phyloP scores from a whole-genome alignment of 2,113 vertebrate genomes.

The Callopanchax toddi region DNA sequence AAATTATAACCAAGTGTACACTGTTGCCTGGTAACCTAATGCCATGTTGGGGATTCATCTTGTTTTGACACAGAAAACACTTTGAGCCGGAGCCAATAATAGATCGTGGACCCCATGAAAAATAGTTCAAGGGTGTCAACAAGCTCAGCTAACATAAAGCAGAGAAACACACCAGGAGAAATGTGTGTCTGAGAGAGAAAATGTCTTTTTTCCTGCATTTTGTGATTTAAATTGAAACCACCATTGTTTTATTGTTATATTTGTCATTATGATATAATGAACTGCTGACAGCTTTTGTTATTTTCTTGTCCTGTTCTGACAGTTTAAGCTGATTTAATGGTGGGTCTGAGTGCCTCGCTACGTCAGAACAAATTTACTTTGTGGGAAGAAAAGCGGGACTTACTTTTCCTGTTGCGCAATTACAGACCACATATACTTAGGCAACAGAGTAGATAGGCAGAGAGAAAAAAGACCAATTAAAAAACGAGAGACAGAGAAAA shows the following conservation, averaged over 20 bases:
- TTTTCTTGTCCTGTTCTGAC: too few relatives aligned
- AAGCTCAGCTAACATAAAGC: slow-evolving; percentile 31
- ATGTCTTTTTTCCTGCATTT: not conserved
- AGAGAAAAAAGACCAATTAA: too few relatives aligned
- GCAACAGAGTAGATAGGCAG: too few relatives aligned
- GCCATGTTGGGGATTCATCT: slow-evolving; percentile 69
- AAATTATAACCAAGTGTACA: slow-evolving; percentile 68
- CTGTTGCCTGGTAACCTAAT: slow-evolving; percentile 76
- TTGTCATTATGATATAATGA: too few relatives aligned
- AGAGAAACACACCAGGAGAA: slow-evolving; percentile 30
- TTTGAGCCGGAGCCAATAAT: slow-evolving; percentile 67
- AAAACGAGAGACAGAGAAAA: too few relatives aligned
- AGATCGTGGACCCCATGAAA: slow-evolving; percentile 59
- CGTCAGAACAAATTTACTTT: too few relatives aligned
- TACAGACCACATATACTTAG: too few relatives aligned
- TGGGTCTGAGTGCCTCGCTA: too few relatives aligned
- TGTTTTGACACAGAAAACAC: slow-evolving; percentile 71
- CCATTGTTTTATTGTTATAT: slow-evolving; percentile 29
- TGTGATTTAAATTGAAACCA: slow-evolving; percentile 31
- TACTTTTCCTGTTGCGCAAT: too few relatives aligned
- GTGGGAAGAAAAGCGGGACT: too few relatives aligned
- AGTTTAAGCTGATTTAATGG: too few relatives aligned
- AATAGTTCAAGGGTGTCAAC: slow-evolving; percentile 63
- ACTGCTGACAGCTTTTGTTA: too few relatives aligned
- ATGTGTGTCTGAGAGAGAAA: slow-evolving; percentile 17